phyloP scores from a whole-genome alignment of 2,113 vertebrate species.

The Potamarius usumacintae region DNA sequence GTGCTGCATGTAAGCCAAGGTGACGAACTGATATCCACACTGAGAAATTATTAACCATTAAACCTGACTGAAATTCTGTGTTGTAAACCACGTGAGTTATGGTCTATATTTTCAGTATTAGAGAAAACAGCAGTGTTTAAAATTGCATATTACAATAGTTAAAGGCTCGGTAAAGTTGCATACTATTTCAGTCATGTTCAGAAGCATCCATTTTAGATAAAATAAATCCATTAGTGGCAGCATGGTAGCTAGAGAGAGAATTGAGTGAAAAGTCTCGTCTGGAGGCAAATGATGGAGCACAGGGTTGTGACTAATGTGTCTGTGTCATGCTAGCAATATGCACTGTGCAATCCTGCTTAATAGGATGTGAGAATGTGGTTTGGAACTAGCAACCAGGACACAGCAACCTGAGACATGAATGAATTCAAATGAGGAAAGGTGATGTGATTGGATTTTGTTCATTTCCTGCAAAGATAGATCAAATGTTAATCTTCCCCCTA shows the following conservation, averaged over 20 bases:
- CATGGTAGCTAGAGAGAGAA: neutral
- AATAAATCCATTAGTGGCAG: neutral
- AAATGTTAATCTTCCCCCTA: neutral
- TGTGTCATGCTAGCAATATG: neutral
- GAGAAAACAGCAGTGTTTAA: neutral
- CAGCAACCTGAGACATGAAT: neutral
- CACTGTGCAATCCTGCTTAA: neutral
- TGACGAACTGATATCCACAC: conserved; percentile 33
- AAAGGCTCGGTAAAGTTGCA: neutral
- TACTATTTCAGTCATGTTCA: neutral
- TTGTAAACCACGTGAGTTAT: neutral
- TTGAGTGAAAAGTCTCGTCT: neutral
- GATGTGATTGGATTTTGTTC: neutral
- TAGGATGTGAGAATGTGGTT: neutral
- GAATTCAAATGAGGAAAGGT: neutral
- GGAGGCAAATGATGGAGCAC: neutral
- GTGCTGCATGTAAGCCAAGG: conserved; percentile 27
- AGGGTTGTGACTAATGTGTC: neutral
- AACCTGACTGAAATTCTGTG: neutral
- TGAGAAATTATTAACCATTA: neutral
- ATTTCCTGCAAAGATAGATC: neutral
- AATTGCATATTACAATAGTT: neutral
- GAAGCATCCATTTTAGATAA: neutral
- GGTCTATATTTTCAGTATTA: neutral
- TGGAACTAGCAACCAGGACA: neutral